Conservation (phyloP, 2,113 vertebrate genomes). For the Gavia stellata region DNA sequence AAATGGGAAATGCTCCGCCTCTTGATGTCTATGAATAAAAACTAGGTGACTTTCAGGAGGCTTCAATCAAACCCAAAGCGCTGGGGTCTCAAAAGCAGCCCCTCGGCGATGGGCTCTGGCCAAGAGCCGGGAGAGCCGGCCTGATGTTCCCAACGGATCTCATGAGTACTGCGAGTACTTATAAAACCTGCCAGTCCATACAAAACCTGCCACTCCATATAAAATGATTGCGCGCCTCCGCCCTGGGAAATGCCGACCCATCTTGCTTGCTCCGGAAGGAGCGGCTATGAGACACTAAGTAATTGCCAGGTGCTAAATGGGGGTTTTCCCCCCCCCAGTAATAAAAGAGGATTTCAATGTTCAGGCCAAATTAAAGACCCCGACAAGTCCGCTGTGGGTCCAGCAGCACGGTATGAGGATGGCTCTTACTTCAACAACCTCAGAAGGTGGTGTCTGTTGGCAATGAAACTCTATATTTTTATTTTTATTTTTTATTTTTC, state of each 20-base stretch:
- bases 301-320: not conserved
- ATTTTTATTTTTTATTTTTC: not conserved
- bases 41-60: not conserved
- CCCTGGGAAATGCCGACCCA: not conserved
- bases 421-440: constrained; percentile 32
- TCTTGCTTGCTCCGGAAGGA: not conserved
- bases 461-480: not conserved
- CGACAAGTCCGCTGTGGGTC: constrained; percentile 4
- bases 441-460: constrained; percentile 27
- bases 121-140: accelerated
- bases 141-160: not conserved
- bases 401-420: constrained; percentile 3
- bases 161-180: accelerated
- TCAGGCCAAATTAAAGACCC: constrained; percentile 32
- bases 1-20: not conserved
- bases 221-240: not conserved
- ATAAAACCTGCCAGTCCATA: not conserved
- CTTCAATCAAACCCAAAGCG: not conserved
- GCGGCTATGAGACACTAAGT: not conserved
- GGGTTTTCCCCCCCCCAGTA: not conserved
- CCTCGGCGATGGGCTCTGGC: not conserved
- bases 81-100: not conserved
- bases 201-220: not conserved
- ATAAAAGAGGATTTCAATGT: constrained; percentile 8
- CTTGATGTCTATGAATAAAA: not conserved